phyloP scores from a whole-genome alignment of 2,797 vertebrate genomes.

The Rhabdomys pumilio region DNA sequence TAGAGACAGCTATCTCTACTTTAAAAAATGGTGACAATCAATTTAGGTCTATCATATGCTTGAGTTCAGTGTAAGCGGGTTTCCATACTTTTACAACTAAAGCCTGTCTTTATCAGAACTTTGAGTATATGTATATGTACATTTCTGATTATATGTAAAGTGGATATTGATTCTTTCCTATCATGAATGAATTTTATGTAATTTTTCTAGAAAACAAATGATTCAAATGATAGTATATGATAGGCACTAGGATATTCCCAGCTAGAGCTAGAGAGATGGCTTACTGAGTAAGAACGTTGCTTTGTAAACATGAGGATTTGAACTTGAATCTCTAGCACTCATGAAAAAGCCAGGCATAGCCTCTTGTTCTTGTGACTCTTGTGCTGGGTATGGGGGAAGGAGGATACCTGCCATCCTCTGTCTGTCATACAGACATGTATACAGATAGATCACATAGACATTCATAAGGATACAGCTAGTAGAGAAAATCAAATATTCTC shows the following conservation, averaged over 20 bases:
- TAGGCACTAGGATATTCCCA: constrained; percentile 40
- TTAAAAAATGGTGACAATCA: constrained; percentile 25
- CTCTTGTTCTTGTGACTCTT: neutral
- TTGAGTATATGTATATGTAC: constrained; percentile 2
- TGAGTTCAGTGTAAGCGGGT: constrained; percentile 61
- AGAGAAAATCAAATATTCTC: constrained; percentile 23
- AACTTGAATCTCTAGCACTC: neutral
- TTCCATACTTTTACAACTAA: constrained; percentile 28
- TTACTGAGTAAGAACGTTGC: neutral
- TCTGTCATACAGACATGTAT: neutral
- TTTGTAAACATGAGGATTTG: neutral
- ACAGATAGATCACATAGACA: neutral
- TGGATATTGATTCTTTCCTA: neutral
- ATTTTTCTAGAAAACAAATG: constrained; percentile 41
- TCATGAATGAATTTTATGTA: constrained; percentile 24
- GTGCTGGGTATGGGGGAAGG: neutral
- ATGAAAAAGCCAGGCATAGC: neutral
- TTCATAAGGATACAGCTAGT: neutral
- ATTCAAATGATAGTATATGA: constrained; percentile 12
- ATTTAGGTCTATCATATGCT: constrained; percentile 38
- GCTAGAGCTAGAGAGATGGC: neutral
- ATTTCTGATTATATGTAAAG: constrained; percentile 47
- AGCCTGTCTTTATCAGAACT: neutral
- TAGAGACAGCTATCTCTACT: constrained; percentile 31
- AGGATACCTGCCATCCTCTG: neutral